Conservation (phyloP, 2,888 invertebrate genomes). For the Linnaemya tessellans region DNA sequence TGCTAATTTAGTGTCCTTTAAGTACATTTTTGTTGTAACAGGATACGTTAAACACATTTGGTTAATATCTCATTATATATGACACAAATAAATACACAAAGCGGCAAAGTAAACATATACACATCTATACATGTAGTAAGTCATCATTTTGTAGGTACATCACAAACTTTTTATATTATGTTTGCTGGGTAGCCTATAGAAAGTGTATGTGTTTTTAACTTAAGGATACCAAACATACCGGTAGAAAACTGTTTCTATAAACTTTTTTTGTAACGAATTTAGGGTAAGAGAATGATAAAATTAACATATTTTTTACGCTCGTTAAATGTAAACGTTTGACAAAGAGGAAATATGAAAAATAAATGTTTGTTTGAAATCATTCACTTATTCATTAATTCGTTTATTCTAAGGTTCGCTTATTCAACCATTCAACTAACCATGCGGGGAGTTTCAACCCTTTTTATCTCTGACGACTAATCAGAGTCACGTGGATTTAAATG, state of each 20-base stretch:
- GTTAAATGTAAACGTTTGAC: conserved; percentile 68
- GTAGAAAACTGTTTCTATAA: conserved; percentile 30
- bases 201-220: conserved; percentile 8
- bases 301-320: conserved; percentile 70
- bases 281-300: conserved; percentile 64
- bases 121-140: too few relatives aligned
- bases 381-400: conserved; percentile 44
- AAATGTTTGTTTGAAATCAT: conserved; percentile 70
- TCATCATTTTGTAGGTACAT: not conserved
- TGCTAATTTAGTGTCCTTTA: too few relatives aligned
- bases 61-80: too few relatives aligned
- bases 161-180: not conserved
- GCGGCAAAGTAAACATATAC: too few relatives aligned
- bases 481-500: conserved; percentile 73
- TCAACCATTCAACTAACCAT: conserved; percentile 60
- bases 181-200: conserved; percentile 3
- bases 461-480: conserved; percentile 71
- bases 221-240: conserved; percentile 19
- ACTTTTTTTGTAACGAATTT: conserved; percentile 21
- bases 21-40: too few relatives aligned
- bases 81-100: too few relatives aligned
- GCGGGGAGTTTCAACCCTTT: conserved; percentile 72
- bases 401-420: conserved; percentile 37
- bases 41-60: too few relatives aligned
- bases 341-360: conserved; percentile 68